Conservation (phyloP, 2,888 invertebrate species). For the Zygaena filipendulae region DNA sequence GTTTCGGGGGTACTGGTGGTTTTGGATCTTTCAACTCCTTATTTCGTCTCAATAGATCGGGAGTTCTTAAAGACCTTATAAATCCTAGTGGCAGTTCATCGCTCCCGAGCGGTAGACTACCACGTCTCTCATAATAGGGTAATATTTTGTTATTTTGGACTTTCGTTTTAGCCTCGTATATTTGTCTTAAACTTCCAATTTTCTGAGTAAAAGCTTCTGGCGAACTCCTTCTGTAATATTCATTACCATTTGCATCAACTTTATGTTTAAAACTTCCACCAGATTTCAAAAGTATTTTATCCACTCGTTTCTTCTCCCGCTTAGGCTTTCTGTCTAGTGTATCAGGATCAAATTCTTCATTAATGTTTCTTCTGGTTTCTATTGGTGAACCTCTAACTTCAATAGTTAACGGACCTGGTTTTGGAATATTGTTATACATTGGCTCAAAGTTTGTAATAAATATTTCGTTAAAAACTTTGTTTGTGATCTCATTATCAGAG, state of each 20-base stretch:
- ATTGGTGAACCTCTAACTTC: conserved; percentile 81
- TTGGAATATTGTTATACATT: conserved; percentile 62
- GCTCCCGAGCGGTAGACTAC: conserved; percentile 39
- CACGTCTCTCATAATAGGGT: conserved; percentile 41
- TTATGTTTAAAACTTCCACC: conserved; percentile 79
- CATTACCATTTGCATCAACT: conserved; percentile 32
- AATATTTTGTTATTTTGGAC: conserved; percentile 33
- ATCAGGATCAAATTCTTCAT: conserved; percentile 85
- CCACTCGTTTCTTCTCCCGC: conserved; percentile 49
- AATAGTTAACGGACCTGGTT: conserved; percentile 83
- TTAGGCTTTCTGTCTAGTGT: conserved; percentile 82
- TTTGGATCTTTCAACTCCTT: conserved; percentile 37
- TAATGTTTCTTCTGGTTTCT: conserved; percentile 73
- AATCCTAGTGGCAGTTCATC: conserved; percentile 40
- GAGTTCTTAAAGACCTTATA: conserved; percentile 34
- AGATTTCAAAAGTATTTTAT: conserved; percentile 70
- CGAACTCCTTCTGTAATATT: conserved; percentile 25
- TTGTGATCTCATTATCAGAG: neutral
- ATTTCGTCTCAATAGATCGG: conserved; percentile 41
- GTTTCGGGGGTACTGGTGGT: conserved; percentile 54
- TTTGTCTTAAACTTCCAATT: conserved; percentile 80
- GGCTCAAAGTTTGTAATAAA: conserved; percentile 71
- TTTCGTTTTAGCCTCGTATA: conserved; percentile 78
- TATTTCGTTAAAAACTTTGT: conserved; percentile 57
- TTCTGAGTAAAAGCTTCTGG: conserved; percentile 62